phyloP scores from a whole-genome alignment of 2,797 vertebrate species.

The Sebastes jordani region DNA sequence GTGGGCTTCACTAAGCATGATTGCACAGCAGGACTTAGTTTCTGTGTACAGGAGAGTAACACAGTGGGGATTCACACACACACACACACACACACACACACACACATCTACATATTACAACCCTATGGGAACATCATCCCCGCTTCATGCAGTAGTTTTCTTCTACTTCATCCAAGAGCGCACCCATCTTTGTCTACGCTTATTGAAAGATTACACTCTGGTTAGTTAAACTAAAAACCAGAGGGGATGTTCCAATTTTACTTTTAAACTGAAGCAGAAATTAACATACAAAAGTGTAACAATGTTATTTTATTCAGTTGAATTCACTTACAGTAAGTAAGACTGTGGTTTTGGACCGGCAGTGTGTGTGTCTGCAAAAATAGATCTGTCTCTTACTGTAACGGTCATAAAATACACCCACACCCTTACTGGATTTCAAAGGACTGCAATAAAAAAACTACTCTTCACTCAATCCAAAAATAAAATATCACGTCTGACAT shows the following conservation, averaged over 20 bases:
- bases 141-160: conserved; percentile 17
- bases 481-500: background rate
- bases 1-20: conserved; percentile 50
- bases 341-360: background rate
- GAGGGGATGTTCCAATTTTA: background rate
- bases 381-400: background rate
- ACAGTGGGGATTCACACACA: background rate
- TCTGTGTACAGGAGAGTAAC: conserved; percentile 40
- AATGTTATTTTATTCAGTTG: background rate
- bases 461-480: background rate
- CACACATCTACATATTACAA: background rate
- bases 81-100: too few species aligned
- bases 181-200: background rate
- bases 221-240: conserved; percentile 20
- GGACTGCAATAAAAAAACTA: background rate
- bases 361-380: background rate
- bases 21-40: conserved; percentile 49
- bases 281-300: background rate
- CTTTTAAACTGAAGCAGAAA: conserved; percentile 10
- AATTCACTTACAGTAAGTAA: background rate
- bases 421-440: background rate
- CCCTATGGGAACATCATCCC: conserved; percentile 10
- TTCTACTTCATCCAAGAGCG: conserved; percentile 4
- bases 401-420: background rate
- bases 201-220: conserved; percentile 14